Base-by-base conservation (phyloP, 2,113 vertebrate genomes). In the Neotragus moschatus region DNA sequence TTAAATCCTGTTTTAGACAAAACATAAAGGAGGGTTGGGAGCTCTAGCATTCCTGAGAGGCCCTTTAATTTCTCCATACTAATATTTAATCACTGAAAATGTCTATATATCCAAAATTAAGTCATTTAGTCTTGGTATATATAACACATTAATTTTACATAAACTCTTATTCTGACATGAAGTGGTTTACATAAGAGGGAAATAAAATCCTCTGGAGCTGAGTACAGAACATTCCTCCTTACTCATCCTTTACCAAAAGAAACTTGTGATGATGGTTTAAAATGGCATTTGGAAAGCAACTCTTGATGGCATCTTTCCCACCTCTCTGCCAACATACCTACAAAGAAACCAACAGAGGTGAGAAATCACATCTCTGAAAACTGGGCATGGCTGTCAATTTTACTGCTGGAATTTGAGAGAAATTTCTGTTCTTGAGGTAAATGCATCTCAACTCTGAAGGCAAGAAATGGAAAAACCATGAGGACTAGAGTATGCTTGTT, bases 1-100 rank as follows among this genome's bases (percentile, higher is more conserved):
- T 94, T 99, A 98, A 98, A 98, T 99, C 94, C 97, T 98, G 97
- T 98, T 98, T 98, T 98, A 98, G 98, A 98, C 96, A 97, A 98
- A 99, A 97, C 79, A 98, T 96, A 96, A 98, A 98, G 95, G 97
- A 98, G 96, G 84, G 98, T 94, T 98, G 97, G 97, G 98, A 99
- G 61, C 87, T 95, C 56, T 97, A 98, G 96, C 88, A 96, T 97
- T 96, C 98, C 97, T 98, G 95, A 98, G 98, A 98, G 98, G 63
- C 49, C 88, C 33, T 93, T 98, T 93, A 98, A 98, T 98, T 96
- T 91, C 84, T 85, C 97, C 85, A 88, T 95, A 96, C 95, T 98
- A 98, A 98, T 98, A 98, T 98, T 98, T 99, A 98, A 98, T 98
- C 82, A 98, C 97, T 97, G 96, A 96, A 97, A 97, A 80, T 97